A percentile compares a stretch with the other conserved stretches of the same genome.
phyloP scores from a whole-genome alignment of 2,797 vertebrate species.

The Karalla daura region DNA sequence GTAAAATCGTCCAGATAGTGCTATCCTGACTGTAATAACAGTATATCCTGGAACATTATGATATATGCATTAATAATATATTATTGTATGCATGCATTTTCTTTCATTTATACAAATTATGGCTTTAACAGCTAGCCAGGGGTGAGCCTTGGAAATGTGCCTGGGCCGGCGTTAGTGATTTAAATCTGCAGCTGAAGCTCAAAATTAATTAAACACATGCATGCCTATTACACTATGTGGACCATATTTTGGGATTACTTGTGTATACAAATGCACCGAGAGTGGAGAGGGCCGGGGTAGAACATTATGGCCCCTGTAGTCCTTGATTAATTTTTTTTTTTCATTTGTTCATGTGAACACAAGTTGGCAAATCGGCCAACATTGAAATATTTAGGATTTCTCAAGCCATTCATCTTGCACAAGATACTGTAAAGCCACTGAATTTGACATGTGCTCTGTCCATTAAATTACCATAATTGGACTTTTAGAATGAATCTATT shows the following conservation, averaged over 20 bases:
- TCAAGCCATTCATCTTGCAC: not conserved
- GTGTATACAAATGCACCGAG: not conserved
- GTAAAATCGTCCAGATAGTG: too few relatives aligned
- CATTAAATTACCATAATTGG: not conserved
- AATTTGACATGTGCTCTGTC: too few relatives aligned
- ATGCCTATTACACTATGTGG: not conserved
- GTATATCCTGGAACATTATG: too few relatives aligned
- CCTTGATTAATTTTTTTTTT: too few relatives aligned
- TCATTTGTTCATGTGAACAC: not conserved
- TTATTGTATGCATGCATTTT: not conserved
- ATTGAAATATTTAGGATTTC: not conserved
- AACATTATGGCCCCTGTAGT: not conserved
- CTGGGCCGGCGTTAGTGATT: too few relatives aligned
- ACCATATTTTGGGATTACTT: not conserved
- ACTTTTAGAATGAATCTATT: not conserved
- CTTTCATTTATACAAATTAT: too few relatives aligned
- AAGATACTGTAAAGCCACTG: not conserved
- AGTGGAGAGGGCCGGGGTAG: not conserved
- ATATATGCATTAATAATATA: too few relatives aligned
- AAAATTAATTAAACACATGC: slow-evolving; percentile 5
- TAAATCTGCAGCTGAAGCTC: not conserved
- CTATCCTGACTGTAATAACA: too few relatives aligned
- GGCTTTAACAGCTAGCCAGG: not conserved
- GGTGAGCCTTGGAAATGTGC: too few relatives aligned
- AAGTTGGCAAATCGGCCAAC: not conserved